Conservation (phyloP, 2,888 invertebrate genomes). For the Junonia oenone region DNA sequence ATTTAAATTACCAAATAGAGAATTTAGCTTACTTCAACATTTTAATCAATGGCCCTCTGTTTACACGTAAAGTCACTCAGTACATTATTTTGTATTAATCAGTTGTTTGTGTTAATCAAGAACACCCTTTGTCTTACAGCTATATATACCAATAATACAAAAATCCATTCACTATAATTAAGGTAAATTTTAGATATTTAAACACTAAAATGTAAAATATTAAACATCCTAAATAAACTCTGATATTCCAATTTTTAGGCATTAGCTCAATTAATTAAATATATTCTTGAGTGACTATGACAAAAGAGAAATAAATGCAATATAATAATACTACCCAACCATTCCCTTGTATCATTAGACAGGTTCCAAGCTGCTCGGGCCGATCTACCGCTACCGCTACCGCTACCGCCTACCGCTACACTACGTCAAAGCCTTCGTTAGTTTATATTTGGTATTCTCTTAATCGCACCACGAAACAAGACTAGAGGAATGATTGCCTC, state of each 20-base stretch:
- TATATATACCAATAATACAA: constrained; percentile 78
- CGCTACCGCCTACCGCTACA: constrained; percentile 47
- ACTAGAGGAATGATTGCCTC: constrained; percentile 79
- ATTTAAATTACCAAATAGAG: constrained; percentile 76
- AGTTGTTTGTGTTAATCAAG: constrained; percentile 74
- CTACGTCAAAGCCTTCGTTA: constrained; percentile 72
- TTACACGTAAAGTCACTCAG: constrained; percentile 80
- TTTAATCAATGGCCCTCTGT: constrained; percentile 79
- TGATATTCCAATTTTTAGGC: constrained; percentile 80
- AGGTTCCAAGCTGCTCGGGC: constrained; percentile 74
- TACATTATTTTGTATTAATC: constrained; percentile 77
- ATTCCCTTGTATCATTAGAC: constrained; percentile 58
- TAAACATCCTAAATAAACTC: constrained; percentile 80
- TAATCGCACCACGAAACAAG: constrained; percentile 76
- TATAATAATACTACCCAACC: constrained; percentile 75
- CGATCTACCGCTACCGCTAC: constrained; percentile 41
- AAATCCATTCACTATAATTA: constrained; percentile 79
- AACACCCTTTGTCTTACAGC: constrained; percentile 77
- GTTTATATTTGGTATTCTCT: constrained; percentile 76
- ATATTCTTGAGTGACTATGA: constrained; percentile 78
- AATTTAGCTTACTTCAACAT: constrained; percentile 77
- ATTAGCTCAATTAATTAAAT: constrained; percentile 77
- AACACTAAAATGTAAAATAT: constrained; percentile 80
- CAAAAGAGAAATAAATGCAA: constrained; percentile 77
- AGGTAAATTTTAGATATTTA: constrained; percentile 80